A percentile compares a stretch with the other conserved stretches of the same genome.
Evolutionary conservation across 2,113 vertebrate species (phyloP).

Genomic region (Cyphomyrus plagiostoma): DNA sequence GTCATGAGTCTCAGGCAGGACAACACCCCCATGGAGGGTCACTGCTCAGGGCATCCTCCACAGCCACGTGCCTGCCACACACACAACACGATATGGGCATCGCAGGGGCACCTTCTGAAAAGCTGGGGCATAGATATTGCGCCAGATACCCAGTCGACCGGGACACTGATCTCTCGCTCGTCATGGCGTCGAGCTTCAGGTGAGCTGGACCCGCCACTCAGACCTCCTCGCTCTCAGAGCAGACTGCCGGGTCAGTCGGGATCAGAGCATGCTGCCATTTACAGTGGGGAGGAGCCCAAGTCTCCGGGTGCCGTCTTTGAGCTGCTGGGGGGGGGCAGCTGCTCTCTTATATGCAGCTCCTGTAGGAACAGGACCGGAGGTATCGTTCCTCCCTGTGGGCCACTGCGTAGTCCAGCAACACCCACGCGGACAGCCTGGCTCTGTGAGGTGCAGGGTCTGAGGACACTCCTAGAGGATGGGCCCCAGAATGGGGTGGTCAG

Average conservation of each 20-base stretch:
- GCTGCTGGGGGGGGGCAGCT: conserved; percentile 58
- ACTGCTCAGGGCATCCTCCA: background rate
- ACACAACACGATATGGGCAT: conserved; percentile 10
- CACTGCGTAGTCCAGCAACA: conserved; percentile 51
- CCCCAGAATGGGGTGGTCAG: conserved; percentile 22
- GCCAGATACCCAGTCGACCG: conserved; percentile 52
- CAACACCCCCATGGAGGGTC: background rate
- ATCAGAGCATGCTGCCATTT: conserved; percentile 40
- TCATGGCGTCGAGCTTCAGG: conserved; percentile 53
- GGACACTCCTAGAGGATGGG: conserved; percentile 33
- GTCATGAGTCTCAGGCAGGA: background rate
- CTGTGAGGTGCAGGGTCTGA: conserved; percentile 57
- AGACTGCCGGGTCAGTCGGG: background rate
- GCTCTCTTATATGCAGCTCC: conserved; percentile 51
- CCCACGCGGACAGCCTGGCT: conserved; percentile 50
- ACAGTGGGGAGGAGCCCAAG: conserved; percentile 44
- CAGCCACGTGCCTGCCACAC: background rate
- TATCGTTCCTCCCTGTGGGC: conserved; percentile 57
- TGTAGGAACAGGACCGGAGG: conserved; percentile 59
- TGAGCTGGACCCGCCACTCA: conserved; percentile 20
- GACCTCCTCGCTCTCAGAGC: background rate
- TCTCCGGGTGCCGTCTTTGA: conserved; percentile 50
- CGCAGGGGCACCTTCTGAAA: background rate
- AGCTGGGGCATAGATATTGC: conserved; percentile 5
- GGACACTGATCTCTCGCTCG: conserved; percentile 47